Evolutionary conservation across 2,888 invertebrate species (phyloP).

Genomic region (Caenorhabditis afra): DNA sequence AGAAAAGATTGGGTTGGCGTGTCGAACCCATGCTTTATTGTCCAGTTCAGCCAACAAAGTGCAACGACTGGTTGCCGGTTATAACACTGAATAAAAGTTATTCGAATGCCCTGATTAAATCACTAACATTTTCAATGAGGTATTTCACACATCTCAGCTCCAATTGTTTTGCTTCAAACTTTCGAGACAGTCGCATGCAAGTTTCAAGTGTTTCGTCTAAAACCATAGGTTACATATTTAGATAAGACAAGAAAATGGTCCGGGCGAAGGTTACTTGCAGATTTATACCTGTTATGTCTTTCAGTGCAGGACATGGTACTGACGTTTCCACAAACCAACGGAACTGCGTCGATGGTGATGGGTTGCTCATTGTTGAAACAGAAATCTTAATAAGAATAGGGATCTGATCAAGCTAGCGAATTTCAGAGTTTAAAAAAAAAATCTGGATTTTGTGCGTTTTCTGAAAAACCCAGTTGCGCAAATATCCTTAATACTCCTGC

Average conservation of each 20-base stretch:
- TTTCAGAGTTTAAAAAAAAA: too few species aligned
- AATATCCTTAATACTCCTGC: conserved; percentile 61
- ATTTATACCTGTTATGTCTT: conserved; percentile 79
- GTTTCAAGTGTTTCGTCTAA: conserved; percentile 79
- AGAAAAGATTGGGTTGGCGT: conserved; percentile 65
- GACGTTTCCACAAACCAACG: conserved; percentile 79
- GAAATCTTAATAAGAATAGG: conserved; percentile 62
- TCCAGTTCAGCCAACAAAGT: conserved; percentile 79
- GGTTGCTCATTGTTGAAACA: conserved; percentile 66
- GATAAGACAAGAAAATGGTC: too few species aligned
- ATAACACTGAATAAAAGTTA: conserved; percentile 55
- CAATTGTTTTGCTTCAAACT: conserved; percentile 76
- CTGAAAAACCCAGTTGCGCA: conserved; percentile 38
- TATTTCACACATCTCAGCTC: conserved; percentile 75
- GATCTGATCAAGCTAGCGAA: too few species aligned
- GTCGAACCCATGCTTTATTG: conserved; percentile 77
- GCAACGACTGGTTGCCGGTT: conserved; percentile 75
- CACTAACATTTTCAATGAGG: conserved; percentile 74
- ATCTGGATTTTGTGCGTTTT: background rate
- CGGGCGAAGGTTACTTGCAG: too few species aligned
- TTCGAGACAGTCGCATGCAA: conserved; percentile 78
- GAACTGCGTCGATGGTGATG: conserved; percentile 70
- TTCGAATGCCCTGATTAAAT: background rate
- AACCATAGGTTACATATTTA: background rate
- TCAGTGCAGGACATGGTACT: conserved; percentile 77